Conservation (phyloP, 2,113 vertebrate genomes). For the Ceuthmochares aereus region DNA sequence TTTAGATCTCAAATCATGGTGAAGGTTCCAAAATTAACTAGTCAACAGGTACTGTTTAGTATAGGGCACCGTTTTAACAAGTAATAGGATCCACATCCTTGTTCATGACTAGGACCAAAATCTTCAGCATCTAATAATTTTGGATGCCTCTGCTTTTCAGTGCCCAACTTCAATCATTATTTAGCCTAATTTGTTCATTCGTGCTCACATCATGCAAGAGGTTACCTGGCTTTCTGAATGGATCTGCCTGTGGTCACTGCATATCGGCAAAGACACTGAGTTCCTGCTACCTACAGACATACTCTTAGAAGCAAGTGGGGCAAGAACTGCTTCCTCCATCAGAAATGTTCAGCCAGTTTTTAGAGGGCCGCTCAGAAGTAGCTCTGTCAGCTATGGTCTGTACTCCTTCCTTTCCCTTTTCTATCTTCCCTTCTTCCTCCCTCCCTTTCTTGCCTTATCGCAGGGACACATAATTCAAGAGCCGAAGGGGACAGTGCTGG, state of each 20-base stretch:
- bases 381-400: background rate
- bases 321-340: background rate
- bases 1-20: background rate
- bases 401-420: background rate
- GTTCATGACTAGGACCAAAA: background rate
- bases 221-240: accelerated
- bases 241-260: background rate
- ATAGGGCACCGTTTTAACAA: background rate
- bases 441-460: background rate
- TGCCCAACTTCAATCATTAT: background rate
- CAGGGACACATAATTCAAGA: background rate
- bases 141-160: background rate
- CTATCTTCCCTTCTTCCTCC: background rate
- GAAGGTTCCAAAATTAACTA: background rate
- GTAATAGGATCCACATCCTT: background rate
- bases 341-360: background rate
- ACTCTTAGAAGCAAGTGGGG: background rate
- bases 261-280: background rate
- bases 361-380: background rate
- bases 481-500: background rate
- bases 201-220: background rate
- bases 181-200: background rate
- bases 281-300: background rate
- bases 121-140: background rate
- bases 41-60: background rate